Percentiles rank a stretch among this genome's conserved stretches.
Conservation (phyloP, 2,797 vertebrate genomes). For the Lemur catta region DNA sequence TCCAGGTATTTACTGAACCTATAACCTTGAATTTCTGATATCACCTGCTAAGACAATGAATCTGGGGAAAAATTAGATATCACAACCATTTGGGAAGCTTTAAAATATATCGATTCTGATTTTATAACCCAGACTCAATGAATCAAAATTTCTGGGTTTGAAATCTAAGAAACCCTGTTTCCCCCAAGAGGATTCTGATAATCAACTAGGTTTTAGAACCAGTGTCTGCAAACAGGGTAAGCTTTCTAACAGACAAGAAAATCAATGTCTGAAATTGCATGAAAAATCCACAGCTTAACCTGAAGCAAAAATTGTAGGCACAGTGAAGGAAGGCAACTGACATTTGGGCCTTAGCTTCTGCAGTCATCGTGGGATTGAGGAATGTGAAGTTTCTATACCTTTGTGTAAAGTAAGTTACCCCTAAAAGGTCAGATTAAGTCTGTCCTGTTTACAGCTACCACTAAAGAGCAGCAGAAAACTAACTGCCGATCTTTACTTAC, state of each 20-base stretch:
- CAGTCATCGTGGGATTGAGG: background rate
- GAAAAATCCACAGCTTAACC: background rate
- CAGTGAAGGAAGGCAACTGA: background rate
- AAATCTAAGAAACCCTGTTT: background rate
- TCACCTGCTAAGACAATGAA: background rate
- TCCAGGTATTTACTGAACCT: background rate
- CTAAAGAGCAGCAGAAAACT: background rate
- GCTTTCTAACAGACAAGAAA: background rate
- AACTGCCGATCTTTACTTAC: background rate
- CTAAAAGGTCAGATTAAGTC: background rate
- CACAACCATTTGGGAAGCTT: background rate
- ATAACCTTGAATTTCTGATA: background rate
- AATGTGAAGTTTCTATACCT: background rate
- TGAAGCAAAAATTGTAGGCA: background rate
- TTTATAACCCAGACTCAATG: background rate
- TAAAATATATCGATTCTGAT: conserved; percentile 15
- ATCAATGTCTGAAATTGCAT: background rate
- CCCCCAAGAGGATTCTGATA: background rate
- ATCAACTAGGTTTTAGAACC: background rate
- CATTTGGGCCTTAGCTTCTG: background rate
- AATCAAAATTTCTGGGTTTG: conserved; percentile 20
- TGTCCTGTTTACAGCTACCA: background rate
- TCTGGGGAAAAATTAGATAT: background rate
- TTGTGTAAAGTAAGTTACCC: background rate
- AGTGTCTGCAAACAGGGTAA: background rate